Evolutionary conservation across 2,113 vertebrate genomes (phyloP).

Genomic region (Chaetodon auriga): DNA sequence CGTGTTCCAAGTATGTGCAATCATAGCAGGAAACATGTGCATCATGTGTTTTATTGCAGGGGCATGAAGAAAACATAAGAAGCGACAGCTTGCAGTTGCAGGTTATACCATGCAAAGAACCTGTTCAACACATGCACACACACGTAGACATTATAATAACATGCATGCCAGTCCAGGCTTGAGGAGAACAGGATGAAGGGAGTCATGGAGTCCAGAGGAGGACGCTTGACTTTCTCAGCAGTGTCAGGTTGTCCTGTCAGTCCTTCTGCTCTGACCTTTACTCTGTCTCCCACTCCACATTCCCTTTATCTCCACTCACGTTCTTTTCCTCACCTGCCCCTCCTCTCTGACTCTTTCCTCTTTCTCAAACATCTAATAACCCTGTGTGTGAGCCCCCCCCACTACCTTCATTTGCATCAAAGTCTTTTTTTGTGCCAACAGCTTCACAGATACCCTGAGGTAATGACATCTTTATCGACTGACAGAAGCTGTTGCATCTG

Average conservation of each 20-base stretch:
- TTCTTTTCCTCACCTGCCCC: not conserved
- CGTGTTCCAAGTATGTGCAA: not conserved
- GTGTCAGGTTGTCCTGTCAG: slow-evolving; percentile 3
- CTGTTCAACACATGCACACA: slow-evolving; percentile 10
- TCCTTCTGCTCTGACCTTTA: not conserved
- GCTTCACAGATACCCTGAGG: slow-evolving; percentile 16
- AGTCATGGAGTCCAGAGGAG: slow-evolving; percentile 7
- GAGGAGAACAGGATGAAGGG: not conserved
- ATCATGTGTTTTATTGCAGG: not conserved
- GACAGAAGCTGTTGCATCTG: slow-evolving; percentile 40
- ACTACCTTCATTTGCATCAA: slow-evolving; percentile 31
- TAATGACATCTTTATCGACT: slow-evolving; percentile 43
- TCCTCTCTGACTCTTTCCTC: too few relatives aligned
- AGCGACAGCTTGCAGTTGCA: not conserved
- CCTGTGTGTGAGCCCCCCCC: not conserved
- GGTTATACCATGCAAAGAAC: not conserved
- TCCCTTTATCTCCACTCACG: not conserved
- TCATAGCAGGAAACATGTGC: not conserved
- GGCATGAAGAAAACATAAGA: not conserved
- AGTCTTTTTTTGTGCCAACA: not conserved
- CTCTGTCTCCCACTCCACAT: not conserved
- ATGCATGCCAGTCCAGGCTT: not conserved
- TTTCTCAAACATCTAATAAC: not conserved
- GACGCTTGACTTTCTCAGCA: not conserved
- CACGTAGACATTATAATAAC: not conserved